A percentile compares a stretch with the other conserved stretches of the same genome.
These are phyloP conservation scores for Macrostomum cliftonense DNA, from an alignment of 2,888 invertebrate genomes.

Conservation along the genomic window DNA sequence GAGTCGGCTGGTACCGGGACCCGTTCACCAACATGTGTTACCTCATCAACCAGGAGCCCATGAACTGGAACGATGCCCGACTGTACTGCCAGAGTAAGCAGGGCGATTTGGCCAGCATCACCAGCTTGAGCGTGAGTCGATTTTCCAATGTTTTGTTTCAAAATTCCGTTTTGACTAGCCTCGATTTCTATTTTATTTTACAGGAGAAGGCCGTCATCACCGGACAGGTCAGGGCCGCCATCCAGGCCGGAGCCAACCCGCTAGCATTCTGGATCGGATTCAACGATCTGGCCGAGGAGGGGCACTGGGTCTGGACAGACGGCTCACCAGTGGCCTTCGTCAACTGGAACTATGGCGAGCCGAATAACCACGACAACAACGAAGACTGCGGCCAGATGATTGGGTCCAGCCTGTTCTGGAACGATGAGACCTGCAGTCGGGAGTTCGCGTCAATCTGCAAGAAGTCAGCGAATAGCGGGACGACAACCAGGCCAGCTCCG, in stretches of 20 bases:
- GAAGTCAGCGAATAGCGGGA: too few relatives aligned
- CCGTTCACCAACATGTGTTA: constrained; percentile 17
- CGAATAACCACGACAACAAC: constrained; percentile 15
- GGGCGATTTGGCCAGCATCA: constrained; percentile 16
- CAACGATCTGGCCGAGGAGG: constrained; percentile 18
- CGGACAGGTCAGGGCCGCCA: too few relatives aligned
- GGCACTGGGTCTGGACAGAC: constrained; percentile 23
- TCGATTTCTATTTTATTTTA: too few relatives aligned
- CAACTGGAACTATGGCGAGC: constrained; percentile 22
- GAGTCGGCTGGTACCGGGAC: constrained; percentile 18
- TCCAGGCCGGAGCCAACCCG: constrained; percentile 9
- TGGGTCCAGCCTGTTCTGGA: too few relatives aligned
- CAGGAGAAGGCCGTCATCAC: too few relatives aligned
- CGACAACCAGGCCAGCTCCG: too few relatives aligned
- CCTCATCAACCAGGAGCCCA: constrained; percentile 15
- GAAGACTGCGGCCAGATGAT: constrained; percentile 16
- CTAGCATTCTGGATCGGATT: constrained; percentile 22
- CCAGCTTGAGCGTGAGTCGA: constrained; percentile 1
- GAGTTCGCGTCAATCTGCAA: too few relatives aligned
- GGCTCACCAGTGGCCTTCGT: constrained; percentile 20
- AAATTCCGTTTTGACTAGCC: too few relatives aligned
- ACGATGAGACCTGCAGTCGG: too few relatives aligned
- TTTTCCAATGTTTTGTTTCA: too few relatives aligned
- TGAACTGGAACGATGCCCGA: constrained; percentile 16
- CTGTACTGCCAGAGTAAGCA: constrained; percentile 15